phyloP scores from a whole-genome alignment of 1,140 invertebrate genomes.

The Neelides sp. region DNA sequence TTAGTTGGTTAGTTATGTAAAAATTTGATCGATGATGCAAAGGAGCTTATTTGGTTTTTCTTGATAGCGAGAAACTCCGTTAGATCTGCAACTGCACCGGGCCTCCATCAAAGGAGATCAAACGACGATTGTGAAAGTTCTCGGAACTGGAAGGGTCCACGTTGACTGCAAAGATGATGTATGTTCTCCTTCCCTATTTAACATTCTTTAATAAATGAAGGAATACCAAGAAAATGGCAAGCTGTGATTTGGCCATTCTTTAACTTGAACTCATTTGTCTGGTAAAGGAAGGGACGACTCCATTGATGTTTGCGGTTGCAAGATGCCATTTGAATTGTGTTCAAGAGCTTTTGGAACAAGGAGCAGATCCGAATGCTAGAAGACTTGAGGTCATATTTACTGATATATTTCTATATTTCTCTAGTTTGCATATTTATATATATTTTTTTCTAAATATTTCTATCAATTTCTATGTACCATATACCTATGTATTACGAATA shows the following conservation, averaged over 20 bases:
- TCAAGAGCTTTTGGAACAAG: conserved; percentile 70
- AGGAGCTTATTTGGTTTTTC: too few species aligned
- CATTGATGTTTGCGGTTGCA: conserved; percentile 74
- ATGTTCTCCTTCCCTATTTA: conserved; percentile 31
- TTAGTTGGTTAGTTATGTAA: too few species aligned
- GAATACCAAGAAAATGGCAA: too few species aligned
- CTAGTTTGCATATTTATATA: background rate
- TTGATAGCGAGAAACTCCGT: conserved; percentile 75
- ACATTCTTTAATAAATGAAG: background rate
- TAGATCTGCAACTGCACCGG: conserved; percentile 76
- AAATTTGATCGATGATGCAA: too few species aligned
- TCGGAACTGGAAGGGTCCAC: conserved; percentile 81
- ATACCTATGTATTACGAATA: too few species aligned
- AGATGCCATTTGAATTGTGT: conserved; percentile 79
- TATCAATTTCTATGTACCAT: too few species aligned
- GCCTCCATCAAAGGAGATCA: conserved; percentile 73
- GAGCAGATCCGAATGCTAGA: conserved; percentile 66
- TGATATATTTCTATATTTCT: too few species aligned
- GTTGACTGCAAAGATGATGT: conserved; percentile 87
- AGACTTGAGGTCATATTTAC: conserved; percentile 57
- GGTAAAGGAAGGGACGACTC: conserved; percentile 83
- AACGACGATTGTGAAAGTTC: conserved; percentile 55
- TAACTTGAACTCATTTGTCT: too few species aligned
- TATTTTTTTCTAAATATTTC: conserved; percentile 4
- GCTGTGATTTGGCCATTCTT: too few species aligned